Evolutionary conservation across 2,113 vertebrate species (phyloP).

Genomic region (Tretioscincus oriximinensis): DNA sequence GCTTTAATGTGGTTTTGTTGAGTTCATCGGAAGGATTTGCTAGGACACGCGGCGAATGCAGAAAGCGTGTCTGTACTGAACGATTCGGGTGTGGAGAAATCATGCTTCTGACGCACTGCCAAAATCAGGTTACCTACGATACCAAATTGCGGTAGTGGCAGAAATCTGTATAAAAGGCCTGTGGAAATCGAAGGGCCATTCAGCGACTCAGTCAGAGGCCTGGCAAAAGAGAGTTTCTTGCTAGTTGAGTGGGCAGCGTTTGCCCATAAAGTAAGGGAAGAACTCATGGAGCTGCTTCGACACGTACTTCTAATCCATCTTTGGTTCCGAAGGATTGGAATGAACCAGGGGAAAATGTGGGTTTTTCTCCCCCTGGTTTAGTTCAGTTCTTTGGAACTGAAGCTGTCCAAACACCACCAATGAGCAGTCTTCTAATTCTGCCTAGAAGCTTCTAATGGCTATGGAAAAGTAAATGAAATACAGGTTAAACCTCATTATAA

Average conservation of each 20-base stretch:
- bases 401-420: no score
- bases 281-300: background rate
- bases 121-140: background rate
- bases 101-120: background rate
- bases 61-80: background rate
- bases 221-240: background rate
- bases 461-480: no score
- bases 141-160: background rate
- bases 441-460: no score
- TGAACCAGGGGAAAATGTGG: no score
- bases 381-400: no score
- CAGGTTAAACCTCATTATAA: no score
- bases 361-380: no score
- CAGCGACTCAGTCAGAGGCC: background rate
- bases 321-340: no score
- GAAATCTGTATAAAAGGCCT: background rate
- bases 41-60: background rate
- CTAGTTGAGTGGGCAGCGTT: background rate
- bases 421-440: no score
- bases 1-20: conserved; percentile 37
- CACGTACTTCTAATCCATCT: no score
- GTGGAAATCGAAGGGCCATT: background rate
- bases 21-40: conserved; percentile 16
- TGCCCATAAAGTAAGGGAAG: background rate
- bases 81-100: background rate